These are phyloP conservation scores for Hyphantria cunea DNA, from an alignment of 1,140 invertebrate genomes.

Conservation along the genomic window DNA sequence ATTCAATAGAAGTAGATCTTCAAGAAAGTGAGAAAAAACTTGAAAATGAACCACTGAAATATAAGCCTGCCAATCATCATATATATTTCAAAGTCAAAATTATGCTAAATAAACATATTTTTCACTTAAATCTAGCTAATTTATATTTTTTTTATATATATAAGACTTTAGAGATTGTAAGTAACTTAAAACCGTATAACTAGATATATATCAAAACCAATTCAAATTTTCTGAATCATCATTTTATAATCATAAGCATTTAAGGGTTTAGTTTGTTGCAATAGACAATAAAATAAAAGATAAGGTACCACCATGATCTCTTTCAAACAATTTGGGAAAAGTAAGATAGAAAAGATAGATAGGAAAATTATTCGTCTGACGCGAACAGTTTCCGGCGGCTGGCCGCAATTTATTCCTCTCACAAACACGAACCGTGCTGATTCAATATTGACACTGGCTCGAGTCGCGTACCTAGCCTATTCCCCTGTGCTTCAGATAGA, in stretches of 20 bases:
- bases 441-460: constrained; percentile 69
- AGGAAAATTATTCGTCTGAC: constrained; percentile 60
- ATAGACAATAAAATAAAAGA: constrained; percentile 19
- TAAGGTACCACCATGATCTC: constrained; percentile 12
- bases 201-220: neutral
- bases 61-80: no score
- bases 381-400: constrained; percentile 52
- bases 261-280: neutral
- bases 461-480: constrained; percentile 52
- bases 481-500: constrained; percentile 54
- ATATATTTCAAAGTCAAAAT: no score
- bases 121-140: no score
- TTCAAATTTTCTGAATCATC: neutral
- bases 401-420: constrained; percentile 65
- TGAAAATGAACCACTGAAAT: no score
- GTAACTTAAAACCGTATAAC: no score
- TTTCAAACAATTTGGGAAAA: constrained; percentile 37
- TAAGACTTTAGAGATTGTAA: no score
- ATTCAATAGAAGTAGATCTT: no score
- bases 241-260: neutral
- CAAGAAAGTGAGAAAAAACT: no score
- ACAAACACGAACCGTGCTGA: constrained; percentile 62
- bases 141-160: no score
- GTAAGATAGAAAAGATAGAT: constrained; percentile 43
- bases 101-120: no score